phyloP scores from a whole-genome alignment of 2,797 vertebrate species.

The Danio kyathit region DNA sequence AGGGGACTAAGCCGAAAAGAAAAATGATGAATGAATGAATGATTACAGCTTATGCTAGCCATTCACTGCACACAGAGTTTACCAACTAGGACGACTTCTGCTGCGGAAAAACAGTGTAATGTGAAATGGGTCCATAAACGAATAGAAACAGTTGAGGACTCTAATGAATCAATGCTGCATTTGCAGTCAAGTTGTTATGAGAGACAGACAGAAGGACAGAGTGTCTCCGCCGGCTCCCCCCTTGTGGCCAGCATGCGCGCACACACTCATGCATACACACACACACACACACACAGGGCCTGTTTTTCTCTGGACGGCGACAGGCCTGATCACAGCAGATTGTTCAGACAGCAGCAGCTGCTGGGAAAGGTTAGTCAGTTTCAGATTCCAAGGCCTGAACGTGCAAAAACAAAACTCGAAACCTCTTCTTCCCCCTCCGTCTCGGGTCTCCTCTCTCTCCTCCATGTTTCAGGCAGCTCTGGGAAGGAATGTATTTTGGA shows the following conservation, averaged over 20 bases:
- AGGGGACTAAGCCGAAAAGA: too few relatives aligned
- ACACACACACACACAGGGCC: not conserved
- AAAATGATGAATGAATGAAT: too few relatives aligned
- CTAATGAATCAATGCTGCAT: constrained; percentile 19
- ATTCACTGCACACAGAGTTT: too few relatives aligned
- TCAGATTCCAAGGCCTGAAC: constrained; percentile 69
- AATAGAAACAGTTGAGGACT: too few relatives aligned
- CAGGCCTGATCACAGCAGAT: constrained; percentile 52
- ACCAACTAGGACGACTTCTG: too few relatives aligned
- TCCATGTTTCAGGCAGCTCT: constrained; percentile 1
- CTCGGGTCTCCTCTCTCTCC: not conserved
- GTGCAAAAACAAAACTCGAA: constrained; percentile 59
- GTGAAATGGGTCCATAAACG: too few relatives aligned
- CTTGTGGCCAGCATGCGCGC: constrained; percentile 3
- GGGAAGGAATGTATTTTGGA: constrained; percentile 24
- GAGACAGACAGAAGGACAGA: not conserved
- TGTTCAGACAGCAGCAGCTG: constrained; percentile 69
- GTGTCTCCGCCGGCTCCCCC: not conserved
- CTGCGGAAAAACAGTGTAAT: too few relatives aligned
- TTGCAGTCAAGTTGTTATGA: not conserved
- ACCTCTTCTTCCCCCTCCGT: constrained; percentile 36
- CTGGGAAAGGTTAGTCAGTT: constrained; percentile 73
- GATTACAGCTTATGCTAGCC: too few relatives aligned
- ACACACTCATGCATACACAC: too few relatives aligned
- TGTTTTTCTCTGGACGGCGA: constrained; percentile 52